These are phyloP conservation scores for Drosophila ficusphila DNA, from an alignment of 1,140 invertebrate genomes.

Conservation along the genomic window DNA sequence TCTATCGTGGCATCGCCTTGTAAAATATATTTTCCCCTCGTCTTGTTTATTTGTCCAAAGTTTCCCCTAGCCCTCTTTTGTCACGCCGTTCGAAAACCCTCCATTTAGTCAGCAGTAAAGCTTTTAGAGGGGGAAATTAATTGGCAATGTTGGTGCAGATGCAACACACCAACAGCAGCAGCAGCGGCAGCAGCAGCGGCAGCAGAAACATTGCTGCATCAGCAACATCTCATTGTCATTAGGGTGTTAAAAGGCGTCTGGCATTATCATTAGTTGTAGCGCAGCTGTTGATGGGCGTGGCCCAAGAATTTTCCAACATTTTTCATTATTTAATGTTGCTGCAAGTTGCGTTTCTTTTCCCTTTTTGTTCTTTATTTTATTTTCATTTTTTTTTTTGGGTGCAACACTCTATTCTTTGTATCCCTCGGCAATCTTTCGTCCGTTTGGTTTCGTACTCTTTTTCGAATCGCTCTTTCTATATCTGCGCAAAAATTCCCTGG, in stretches of 20 bases:
- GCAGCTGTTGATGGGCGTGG: slow-evolving; percentile 48
- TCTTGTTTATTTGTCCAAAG: slow-evolving; percentile 59
- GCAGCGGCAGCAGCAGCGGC: neutral
- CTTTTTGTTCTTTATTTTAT: neutral
- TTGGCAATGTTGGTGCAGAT: slow-evolving; percentile 44
- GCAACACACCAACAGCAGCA: too few species aligned
- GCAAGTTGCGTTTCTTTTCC: slow-evolving; percentile 3
- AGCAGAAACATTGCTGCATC: slow-evolving; percentile 10
- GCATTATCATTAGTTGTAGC: slow-evolving; percentile 61
- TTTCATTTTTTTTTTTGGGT: slow-evolving; percentile 4
- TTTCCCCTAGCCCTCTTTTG: neutral
- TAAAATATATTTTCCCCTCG: slow-evolving; percentile 44
- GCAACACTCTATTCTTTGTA: slow-evolving; percentile 20
- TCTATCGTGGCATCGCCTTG: slow-evolving; percentile 54
- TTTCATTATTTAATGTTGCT: slow-evolving; percentile 59
- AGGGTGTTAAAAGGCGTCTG: slow-evolving; percentile 56
- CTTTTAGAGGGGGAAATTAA: slow-evolving; percentile 48
- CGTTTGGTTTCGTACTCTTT: slow-evolving; percentile 2
- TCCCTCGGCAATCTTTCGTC: slow-evolving; percentile 3
- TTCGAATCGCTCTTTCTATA: slow-evolving; percentile 29
- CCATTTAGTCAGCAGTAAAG: slow-evolving; percentile 23
- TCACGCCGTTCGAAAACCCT: neutral
- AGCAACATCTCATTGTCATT: slow-evolving; percentile 69
- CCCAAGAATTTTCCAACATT: slow-evolving; percentile 53
- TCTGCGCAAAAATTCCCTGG: slow-evolving; percentile 46